Evolutionary conservation across 2,888 invertebrate species (phyloP).

Genomic region (Ophion obscuratus): DNA sequence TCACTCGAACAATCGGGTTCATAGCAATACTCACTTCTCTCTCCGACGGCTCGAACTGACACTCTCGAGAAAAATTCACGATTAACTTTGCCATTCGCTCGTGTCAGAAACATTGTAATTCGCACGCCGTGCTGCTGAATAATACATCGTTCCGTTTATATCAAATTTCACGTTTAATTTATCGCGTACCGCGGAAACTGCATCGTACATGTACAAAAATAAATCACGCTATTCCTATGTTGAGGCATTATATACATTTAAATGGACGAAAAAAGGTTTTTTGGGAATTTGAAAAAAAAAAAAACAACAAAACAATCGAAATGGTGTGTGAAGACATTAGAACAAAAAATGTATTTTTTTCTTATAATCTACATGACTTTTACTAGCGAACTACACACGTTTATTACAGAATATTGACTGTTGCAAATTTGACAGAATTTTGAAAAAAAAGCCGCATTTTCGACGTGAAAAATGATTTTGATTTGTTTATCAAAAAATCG

Average conservation of each 20-base stretch:
- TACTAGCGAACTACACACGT: too few species aligned
- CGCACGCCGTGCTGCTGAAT: slow-evolving; percentile 1
- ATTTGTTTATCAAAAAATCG: too few species aligned
- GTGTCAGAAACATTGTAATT: slow-evolving; percentile 22
- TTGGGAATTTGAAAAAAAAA: too few species aligned
- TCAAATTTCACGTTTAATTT: slow-evolving; percentile 50
- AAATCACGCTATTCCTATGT: not conserved
- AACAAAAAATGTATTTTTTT: too few species aligned
- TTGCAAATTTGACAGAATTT: too few species aligned
- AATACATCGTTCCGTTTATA: slow-evolving; percentile 29
- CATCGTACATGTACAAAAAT: slow-evolving; percentile 4
- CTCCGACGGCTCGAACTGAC: slow-evolving; percentile 31
- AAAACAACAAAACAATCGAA: too few species aligned
- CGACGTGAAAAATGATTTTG: too few species aligned
- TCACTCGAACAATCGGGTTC: slow-evolving; percentile 14
- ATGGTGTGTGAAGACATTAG: too few species aligned
- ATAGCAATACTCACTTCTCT: slow-evolving; percentile 30
- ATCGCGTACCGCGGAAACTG: slow-evolving; percentile 12
- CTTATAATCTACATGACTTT: too few species aligned
- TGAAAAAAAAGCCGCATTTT: too few species aligned
- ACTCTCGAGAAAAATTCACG: slow-evolving; percentile 16
- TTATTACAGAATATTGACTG: too few species aligned
- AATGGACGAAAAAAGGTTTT: too few species aligned
- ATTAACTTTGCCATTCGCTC: slow-evolving; percentile 28
- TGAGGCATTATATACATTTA: not conserved